Evolutionary conservation across 2,888 invertebrate species (phyloP), one percentile per base, ranked within the genome.

Genomic region (Thymelicus sylvestris): DNA sequence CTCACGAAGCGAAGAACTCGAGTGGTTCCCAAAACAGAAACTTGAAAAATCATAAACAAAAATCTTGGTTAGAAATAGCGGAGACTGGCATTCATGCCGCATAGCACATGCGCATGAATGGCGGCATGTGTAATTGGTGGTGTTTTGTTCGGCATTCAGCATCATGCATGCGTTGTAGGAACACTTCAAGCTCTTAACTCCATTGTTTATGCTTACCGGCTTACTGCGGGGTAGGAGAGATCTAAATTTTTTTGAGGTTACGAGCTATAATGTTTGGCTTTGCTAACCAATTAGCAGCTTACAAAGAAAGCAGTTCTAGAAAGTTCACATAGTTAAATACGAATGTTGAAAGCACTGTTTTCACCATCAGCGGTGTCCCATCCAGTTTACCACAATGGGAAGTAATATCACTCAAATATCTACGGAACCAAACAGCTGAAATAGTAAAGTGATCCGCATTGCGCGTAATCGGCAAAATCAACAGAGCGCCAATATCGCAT

Each of bases 401-500:
- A 31, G 5, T 5, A 31, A 31, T 5, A 31, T 31, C 31, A 2
- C 31, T 31, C 3, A 31, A 19, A 24, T 57, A 41, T 63, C 31
- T 7, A 77, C 77, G 83, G 89, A 85, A 78, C 90, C 84, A 88
- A 0, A 13, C 73, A 72, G 50, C 67, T 19, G 38, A 81, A 83
- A 84, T 80, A 83, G 78, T 78, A 83, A 76, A 79, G 75, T 80
- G 77, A 74, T 82, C 87, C 81, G 88, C 89, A 88, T 83, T 88
- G 89, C 85, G 88, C 83, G 88, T 90, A 88, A 90, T 90, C 87
- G 83, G 84, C 80, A 89, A 90, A 90, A 91, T 88, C 89, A 89
- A 91, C 91, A 90, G 79, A 79, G 76, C 72, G 59, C 74, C 77
- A 48, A 68, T 64, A 68, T 52, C 24, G 63, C 55, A 41, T 55